phyloP scores from a whole-genome alignment of 2,113 vertebrate genomes.

The Epinephelus fuscoguttatus region DNA sequence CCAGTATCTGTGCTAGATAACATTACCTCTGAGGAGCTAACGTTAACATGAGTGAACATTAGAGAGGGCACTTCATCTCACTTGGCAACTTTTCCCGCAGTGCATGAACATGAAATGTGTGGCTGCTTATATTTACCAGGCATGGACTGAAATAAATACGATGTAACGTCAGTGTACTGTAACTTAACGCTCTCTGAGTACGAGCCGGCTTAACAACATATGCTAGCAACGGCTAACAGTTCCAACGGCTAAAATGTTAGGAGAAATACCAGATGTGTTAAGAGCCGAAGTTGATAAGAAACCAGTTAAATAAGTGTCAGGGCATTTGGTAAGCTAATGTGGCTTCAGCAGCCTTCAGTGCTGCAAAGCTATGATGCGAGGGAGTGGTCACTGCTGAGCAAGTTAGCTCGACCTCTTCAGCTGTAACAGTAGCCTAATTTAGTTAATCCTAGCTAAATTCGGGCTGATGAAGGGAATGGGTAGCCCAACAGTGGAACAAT shows the following conservation, averaged over 20 bases:
- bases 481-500: too few species aligned
- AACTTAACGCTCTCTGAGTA: background rate
- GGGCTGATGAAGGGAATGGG: too few species aligned
- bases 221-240: conserved; percentile 64
- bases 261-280: background rate
- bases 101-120: background rate
- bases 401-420: background rate
- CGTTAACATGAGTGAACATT: conserved; percentile 41
- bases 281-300: background rate
- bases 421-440: background rate
- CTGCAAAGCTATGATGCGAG: background rate
- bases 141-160: background rate
- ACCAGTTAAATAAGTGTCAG: accelerated
- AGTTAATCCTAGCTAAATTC: background rate
- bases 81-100: conserved; percentile 20
- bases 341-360: background rate
- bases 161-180: background rate
- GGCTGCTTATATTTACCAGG: background rate
- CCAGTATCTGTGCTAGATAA: background rate
- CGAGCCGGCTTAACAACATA: conserved; percentile 9
- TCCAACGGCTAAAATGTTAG: background rate
- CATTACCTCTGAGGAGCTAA: conserved; percentile 44
- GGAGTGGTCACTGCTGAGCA: background rate
- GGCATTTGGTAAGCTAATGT: background rate
- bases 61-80: background rate